A percentile compares a stretch with the other conserved stretches of the same genome.
Conservation (phyloP, 2,797 vertebrate genomes). For the Periparus ater region DNA sequence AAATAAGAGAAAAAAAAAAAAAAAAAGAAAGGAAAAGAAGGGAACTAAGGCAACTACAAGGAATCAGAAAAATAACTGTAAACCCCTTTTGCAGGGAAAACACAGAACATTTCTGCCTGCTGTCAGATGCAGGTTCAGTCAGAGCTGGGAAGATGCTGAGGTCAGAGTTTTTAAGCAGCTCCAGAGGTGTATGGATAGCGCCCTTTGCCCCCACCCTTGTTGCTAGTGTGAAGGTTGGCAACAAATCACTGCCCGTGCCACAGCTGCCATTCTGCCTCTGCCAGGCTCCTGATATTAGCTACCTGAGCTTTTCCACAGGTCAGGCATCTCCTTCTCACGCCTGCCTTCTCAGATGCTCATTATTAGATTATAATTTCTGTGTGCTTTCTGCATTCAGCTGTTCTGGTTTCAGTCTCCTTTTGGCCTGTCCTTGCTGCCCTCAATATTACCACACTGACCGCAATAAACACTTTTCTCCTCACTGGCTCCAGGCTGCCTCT, state of each 20-base stretch:
- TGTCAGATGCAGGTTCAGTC: background rate
- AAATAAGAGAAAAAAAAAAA: slow-evolving; percentile 42
- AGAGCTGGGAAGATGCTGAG: background rate
- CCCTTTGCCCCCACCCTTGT: background rate
- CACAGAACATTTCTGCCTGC: background rate
- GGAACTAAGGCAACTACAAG: background rate
- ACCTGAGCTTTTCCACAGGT: background rate
- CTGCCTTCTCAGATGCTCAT: background rate
- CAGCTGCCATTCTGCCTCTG: accelerated
- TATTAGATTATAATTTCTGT: slow-evolving; percentile 23
- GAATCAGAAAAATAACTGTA: slow-evolving; percentile 28
- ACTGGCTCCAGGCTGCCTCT: slow-evolving; percentile 25
- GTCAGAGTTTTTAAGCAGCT: background rate
- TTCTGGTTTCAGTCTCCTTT: slow-evolving; percentile 26
- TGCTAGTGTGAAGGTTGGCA: background rate
- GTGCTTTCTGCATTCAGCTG: background rate
- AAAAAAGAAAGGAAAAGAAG: background rate
- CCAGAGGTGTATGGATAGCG: background rate
- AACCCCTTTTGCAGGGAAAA: background rate
- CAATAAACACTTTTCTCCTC: slow-evolving; percentile 36
- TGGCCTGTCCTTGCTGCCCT: slow-evolving; percentile 21
- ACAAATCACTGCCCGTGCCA: background rate
- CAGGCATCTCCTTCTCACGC: background rate
- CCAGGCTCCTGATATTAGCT: background rate
- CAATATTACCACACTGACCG: slow-evolving; percentile 4